These are phyloP conservation scores for Petrocephalus microphthalmus DNA, from an alignment of 2,113 vertebrate species.

Conservation along the genomic window DNA sequence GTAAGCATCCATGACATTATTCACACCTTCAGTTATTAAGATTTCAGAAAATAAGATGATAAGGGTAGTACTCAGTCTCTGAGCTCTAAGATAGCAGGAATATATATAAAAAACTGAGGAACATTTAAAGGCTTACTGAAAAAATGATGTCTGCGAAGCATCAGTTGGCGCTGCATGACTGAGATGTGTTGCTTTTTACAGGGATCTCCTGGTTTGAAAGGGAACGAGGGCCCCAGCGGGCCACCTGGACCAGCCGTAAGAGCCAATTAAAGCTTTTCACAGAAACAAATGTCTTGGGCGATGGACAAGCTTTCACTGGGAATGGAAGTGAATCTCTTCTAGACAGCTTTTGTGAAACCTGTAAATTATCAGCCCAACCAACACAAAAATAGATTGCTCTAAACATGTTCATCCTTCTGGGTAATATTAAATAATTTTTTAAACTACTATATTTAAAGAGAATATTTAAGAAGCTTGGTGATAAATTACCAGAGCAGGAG, in stretches of 20 bases:
- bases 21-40: neutral
- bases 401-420: neutral
- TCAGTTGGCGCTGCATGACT: neutral
- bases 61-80: neutral
- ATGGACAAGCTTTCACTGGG: neutral
- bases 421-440: neutral
- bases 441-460: neutral
- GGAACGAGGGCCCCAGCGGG: conserved; percentile 80
- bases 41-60: neutral
- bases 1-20: conserved; percentile 54
- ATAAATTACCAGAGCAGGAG: neutral
- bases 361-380: neutral
- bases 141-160: neutral
- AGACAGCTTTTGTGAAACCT: neutral
- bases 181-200: conserved; percentile 38
- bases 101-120: neutral
- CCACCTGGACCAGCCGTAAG: conserved; percentile 77
- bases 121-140: neutral
- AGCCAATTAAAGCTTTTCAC: conserved; percentile 30
- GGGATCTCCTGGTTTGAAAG: conserved; percentile 88
- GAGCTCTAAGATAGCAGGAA: neutral
- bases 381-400: neutral
- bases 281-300: neutral
- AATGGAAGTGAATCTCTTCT: neutral
- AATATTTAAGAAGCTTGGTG: neutral